Percentiles rank a stretch among this genome's conserved stretches.
Evolutionary conservation across 2,888 invertebrate genomes (phyloP).

Genomic region (Drosophila prolongata): DNA sequence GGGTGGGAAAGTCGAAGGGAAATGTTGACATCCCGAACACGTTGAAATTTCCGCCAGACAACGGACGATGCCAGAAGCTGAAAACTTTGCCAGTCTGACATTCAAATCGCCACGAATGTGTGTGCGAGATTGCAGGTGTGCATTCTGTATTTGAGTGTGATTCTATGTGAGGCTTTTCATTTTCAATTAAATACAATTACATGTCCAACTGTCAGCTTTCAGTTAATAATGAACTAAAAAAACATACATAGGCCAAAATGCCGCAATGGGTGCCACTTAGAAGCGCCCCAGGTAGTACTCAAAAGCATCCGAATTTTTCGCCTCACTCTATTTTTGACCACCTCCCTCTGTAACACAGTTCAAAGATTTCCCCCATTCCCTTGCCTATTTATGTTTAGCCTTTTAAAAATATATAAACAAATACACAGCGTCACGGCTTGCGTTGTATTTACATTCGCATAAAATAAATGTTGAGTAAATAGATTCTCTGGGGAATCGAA

Average conservation of each 20-base stretch:
- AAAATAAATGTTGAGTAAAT: conserved; percentile 45
- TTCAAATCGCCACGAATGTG: conserved; percentile 56
- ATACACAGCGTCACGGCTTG: conserved; percentile 16
- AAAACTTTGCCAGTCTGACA: conserved; percentile 63
- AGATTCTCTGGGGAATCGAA: conserved; percentile 26
- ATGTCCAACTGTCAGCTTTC: conserved; percentile 65
- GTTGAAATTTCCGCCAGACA: conserved; percentile 66
- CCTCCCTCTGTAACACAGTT: conserved; percentile 55
- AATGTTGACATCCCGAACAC: conserved; percentile 65
- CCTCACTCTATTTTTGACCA: conserved; percentile 51
- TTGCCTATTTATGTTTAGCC: conserved; percentile 22
- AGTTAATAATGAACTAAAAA: conserved; percentile 72
- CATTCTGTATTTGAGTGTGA: conserved; percentile 20
- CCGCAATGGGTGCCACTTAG: conserved; percentile 32
- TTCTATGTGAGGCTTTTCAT: conserved; percentile 40
- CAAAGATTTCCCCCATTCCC: conserved; percentile 36
- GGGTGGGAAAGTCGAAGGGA: background rate
- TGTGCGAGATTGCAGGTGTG: conserved; percentile 34
- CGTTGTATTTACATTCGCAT: conserved; percentile 55
- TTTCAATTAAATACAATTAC: conserved; percentile 54
- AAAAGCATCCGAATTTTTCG: conserved; percentile 15
- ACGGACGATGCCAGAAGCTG: conserved; percentile 26
- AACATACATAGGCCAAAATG: conserved; percentile 15
- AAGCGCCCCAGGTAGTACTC: conserved; percentile 37
- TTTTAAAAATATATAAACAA: conserved; percentile 50